Base-by-base conservation (phyloP, 2,888 invertebrate genomes). In the Drosophila neoperkinsi region DNA sequence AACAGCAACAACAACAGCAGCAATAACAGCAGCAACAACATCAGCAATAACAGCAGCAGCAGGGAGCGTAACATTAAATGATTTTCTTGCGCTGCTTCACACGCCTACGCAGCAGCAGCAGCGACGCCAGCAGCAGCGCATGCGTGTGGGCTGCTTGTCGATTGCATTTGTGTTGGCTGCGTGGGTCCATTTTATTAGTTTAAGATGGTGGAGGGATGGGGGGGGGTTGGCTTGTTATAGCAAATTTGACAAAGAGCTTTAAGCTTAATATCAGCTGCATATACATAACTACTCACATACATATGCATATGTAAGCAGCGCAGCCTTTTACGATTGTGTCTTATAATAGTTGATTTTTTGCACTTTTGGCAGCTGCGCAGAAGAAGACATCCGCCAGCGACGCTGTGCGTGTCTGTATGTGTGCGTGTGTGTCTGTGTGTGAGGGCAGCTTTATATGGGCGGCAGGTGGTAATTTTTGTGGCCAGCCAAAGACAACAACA, bases 391-490 rank as follows among this genome's bases (percentile, higher is more conserved):
- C 76, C 80, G 77, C 75, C 52, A 62, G 56, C 61, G 41, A 28
- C 13, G 43, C 46, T 51, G 38, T 51, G n/a, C 61, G 46, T 71
- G 18, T 11, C 1, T 34, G 38, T 31, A 28, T 41, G 51, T 53
- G 18, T 36, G 21, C 10, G 36, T 30, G 31, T 49, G 50, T 43
- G 16, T 34, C 34, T 69, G 56, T 63, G 63, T 52, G 56, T 34
- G 28, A 67, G 71, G 71, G 57, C 59, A 76, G 76, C 78, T 77
- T 79, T 84, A 80, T 89, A 90, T 91, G 91, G 91, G 91, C 89
- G 90, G 90, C 91, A 91, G 91, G 91, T 90, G 91, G 90, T 91
- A 90, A 82, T 78, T 88, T 90, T 84, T 86, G 74, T 83, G 82
- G 88, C 90, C 71, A 74, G 77, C 18, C 65, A 64, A 55, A 67